Evolutionary conservation across 2,888 invertebrate species (phyloP), one percentile per base, ranked within the genome.

Genomic region (Drosophila hamatofila): DNA sequence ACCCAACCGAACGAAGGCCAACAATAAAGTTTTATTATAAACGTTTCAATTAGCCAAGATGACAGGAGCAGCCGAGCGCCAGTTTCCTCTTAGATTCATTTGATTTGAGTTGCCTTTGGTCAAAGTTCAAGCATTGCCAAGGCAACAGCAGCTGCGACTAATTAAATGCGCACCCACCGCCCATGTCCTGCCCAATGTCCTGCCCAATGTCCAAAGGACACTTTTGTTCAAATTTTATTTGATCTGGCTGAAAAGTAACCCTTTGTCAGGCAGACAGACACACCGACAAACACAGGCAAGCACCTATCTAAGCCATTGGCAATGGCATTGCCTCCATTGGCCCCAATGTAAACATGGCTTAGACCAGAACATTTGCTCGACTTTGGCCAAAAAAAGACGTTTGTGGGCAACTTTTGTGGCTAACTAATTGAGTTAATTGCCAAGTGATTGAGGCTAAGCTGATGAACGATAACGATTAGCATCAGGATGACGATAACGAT

Each of bases 1-100:
- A 23, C 35, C 16, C 21, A 35, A 35, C 30, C 49, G 30, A 30
- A 30, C 23, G 33, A 71, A 42, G 39, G 23, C 46, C 11, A 25
- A 86, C 81, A 88, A 86, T 85, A 78, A 74, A 70, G 80, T 81
- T 88, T 78, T 72, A 72, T 68, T 73, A 55, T 73, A 75, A 81
- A 69, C 72, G 76, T 75, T 88, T 88, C 89, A 87, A 87, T 86
- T 86, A 84, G 83, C 82, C 62, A 46, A 33, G 68, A 75, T 61
- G 77, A 72, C 74, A 76, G 58, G 55, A 60, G 59, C 61, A 44
- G 30, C 23, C 55, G 23, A 52, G 46, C n/a, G 49, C n/a, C 44
- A 69, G 49, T 30, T 49, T 30, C 21, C 30, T 49, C 8, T 33
- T 33, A 49, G 49, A 21, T 30, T 49, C 49, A 57, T 76, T 72